phyloP scores from a whole-genome alignment of 2,888 invertebrate species.

The Drosophila pegasa region DNA sequence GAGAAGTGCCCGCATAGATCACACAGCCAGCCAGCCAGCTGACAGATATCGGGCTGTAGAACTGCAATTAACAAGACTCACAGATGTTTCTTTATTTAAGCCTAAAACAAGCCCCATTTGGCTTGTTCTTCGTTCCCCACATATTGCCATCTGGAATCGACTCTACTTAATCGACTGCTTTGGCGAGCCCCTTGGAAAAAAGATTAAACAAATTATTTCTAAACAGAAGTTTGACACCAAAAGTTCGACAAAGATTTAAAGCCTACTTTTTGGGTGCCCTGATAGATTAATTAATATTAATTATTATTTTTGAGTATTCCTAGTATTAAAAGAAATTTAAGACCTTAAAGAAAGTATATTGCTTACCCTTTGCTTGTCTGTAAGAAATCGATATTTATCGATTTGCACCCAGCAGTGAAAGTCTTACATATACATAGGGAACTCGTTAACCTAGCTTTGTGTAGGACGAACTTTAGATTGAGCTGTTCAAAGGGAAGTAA shows the following conservation, averaged over 20 bases:
- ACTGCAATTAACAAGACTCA: conserved; percentile 13
- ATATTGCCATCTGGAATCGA: neutral
- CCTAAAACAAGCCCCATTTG: neutral
- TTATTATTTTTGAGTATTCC: no score
- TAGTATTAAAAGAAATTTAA: no score
- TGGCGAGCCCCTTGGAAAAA: neutral
- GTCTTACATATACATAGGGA: no score
- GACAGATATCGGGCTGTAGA: conserved; percentile 3
- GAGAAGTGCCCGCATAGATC: conserved; percentile 24
- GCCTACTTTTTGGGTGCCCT: conserved; percentile 12
- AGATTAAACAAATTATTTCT: neutral
- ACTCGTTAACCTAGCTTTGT: no score
- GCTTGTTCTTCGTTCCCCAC: neutral
- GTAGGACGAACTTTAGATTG: no score
- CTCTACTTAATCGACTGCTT: neutral
- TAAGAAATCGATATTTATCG: no score
- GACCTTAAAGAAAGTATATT: no score
- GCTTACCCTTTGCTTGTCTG: no score
- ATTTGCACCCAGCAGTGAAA: no score
- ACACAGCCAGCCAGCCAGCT: conserved; percentile 1
- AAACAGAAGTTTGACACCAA: no score
- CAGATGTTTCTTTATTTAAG: conserved; percentile 27
- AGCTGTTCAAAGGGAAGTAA: no score
- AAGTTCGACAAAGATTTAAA: neutral
- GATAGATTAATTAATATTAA: neutral